Evolutionary conservation across 2,888 invertebrate genomes (phyloP), one percentile per base, ranked within the genome.

Genomic region (Adelognathus sp.): DNA sequence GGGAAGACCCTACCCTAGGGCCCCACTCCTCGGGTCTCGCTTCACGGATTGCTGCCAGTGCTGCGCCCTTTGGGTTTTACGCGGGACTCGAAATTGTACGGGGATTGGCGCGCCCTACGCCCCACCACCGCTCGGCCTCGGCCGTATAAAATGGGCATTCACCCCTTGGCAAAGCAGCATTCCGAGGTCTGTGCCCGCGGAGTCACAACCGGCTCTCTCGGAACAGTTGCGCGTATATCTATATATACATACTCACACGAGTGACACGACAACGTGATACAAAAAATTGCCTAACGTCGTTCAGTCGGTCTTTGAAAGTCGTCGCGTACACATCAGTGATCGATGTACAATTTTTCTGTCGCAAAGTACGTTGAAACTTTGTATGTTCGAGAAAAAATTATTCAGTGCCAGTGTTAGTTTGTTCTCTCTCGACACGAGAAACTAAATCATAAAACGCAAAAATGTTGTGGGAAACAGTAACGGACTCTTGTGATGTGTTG

Each of bases 401-500:
- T 64, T 18, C 54, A 72, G 72, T 70, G 76, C 39, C 60, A 61
- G 61, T 54, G 66, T 27, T 33, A 21, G 50, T 61, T 41, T 16
- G 36, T 31, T 16, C 29, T 29, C 16, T 9, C 14, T 71, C 16
- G 18, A 54, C 18, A 9, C 66, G 52, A 61, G 61, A 46, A n/a
- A 24, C 61, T 61, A 50, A 67, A 41, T 70, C 60, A 52, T 11
- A 36, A 72, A 67, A 16, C 52, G 18, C 56, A 54, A 75, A 66
- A 21, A 89, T 89, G 88, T 80, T 92, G 86, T 92, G 90, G 91
- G 91, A 92, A 86, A 81, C 89, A 72, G 85, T 90, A 63, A 86
- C 83, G 46, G 90, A 90, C 72, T 87, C 90, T 50, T 92, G 92
- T 85, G 91, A 92, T 79, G 88, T 90, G 82, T 92, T 90, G 83